These are phyloP conservation scores for Dermolepida albohirtum DNA, from an alignment of 2,888 invertebrate species.

Conservation along the genomic window DNA sequence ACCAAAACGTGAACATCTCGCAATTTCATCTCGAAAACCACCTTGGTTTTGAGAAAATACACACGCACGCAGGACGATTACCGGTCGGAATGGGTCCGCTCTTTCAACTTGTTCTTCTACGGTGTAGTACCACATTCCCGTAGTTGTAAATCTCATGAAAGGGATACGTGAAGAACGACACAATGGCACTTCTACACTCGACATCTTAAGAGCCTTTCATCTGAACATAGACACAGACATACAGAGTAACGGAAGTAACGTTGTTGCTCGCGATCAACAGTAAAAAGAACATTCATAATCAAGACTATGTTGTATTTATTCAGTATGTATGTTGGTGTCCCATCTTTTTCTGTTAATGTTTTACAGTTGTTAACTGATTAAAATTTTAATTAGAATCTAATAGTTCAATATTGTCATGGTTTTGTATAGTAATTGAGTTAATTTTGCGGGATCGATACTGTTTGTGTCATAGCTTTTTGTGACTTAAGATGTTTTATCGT, in stretches of 20 bases:
- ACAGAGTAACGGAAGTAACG: background rate
- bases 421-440: no score
- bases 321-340: no score
- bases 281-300: conserved; percentile 14
- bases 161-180: conserved; percentile 10
- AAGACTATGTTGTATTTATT: background rate
- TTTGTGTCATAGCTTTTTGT: no score
- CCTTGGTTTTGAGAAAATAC: background rate
- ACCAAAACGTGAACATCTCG: conserved; percentile 18
- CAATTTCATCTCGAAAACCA: conserved; percentile 21
- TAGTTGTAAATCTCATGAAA: conserved; percentile 12
- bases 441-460: no score
- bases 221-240: background rate
- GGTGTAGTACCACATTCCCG: background rate
- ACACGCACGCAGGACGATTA: conserved; percentile 11
- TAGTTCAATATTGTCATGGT: no score
- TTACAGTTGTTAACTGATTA: no score
- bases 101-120: background rate
- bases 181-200: conserved; percentile 18
- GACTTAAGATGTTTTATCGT: no score
- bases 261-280: background rate
- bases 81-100: background rate
- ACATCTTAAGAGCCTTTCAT: conserved; percentile 4
- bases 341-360: no score
- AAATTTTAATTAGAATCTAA: no score